Conservation (phyloP, 2,113 vertebrate species). For the Trochalopteron elliotii region DNA sequence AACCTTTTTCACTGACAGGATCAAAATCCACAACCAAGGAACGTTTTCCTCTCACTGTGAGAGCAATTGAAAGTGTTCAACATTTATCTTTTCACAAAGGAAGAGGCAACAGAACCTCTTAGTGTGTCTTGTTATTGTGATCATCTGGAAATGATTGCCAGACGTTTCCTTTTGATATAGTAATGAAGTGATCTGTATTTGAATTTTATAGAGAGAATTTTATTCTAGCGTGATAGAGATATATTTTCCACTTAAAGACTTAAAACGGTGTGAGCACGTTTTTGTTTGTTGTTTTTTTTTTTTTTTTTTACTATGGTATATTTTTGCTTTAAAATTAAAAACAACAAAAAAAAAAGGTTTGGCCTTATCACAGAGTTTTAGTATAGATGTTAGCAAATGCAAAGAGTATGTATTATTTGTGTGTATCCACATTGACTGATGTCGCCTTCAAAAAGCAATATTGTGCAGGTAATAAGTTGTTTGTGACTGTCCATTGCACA, state of each 20-base stretch:
- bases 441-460: constrained; percentile 79
- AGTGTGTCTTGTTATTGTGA: constrained; percentile 74
- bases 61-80: constrained; percentile 42
- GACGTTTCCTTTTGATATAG: constrained; percentile 75
- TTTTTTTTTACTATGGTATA: constrained; percentile 75
- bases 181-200: constrained; percentile 74
- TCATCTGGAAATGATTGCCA: constrained; percentile 76
- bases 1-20: constrained; percentile 76
- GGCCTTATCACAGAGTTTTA: constrained; percentile 79
- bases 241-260: constrained; percentile 79
- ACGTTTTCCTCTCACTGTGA: constrained; percentile 42
- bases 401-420: constrained; percentile 72
- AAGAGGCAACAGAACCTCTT: constrained; percentile 68
- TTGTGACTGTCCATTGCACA: constrained; percentile 79
- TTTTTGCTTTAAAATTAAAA: constrained; percentile 74
- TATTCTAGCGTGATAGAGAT: constrained; percentile 80
- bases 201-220: constrained; percentile 81
- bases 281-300: background rate
- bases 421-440: constrained; percentile 75
- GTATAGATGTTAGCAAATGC: constrained; percentile 78
- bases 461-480: constrained; percentile 76
- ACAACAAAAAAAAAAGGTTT: constrained; percentile 75
- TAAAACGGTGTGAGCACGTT: constrained; percentile 57
- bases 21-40: constrained; percentile 57
- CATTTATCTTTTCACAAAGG: constrained; percentile 53